Base-by-base conservation (phyloP, 2,113 vertebrate genomes). In the Cepphus grylle region DNA sequence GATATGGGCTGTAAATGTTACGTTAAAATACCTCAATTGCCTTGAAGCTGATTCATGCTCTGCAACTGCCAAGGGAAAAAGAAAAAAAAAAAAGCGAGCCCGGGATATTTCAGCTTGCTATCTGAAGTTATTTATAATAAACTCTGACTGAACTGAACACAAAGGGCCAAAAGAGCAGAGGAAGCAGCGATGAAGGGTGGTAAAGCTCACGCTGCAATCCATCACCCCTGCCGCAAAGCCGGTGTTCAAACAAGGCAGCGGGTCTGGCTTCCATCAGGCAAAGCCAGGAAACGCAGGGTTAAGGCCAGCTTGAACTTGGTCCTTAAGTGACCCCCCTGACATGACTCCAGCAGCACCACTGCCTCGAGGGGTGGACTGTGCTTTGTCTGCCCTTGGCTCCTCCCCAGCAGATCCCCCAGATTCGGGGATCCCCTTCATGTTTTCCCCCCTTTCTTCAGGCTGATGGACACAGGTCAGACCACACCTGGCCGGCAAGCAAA, bases 261-360 rank as follows among this genome's bases (percentile, higher is more conserved):
- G 70, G 38, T 93, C 95, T 95, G 93, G 90, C 53, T 95, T 92
- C 65, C 73, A 84, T 90, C 97, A 88, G 61, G 42, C 40, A 80
- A 27, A 72, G 85, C 83, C 79, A 84, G 78, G 86, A 90, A 93
- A 71, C 0, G 15, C 4, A 19, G 66, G 82, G 81, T 91, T 89
- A 86, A 91, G 45, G 63, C 36, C 16, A 49, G 66, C 55, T 69
- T 86, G 65, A 91, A 61, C 38, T 63, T 14, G 8, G 32, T 79
- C 93, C 90, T 96, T 9, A 80, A 3, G 30, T 69, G 81, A 91
- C 87, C 78, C 52, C 52, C 43, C 15, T 36, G 45, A 17, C 43
- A 45, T 3, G 73, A 29, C 50, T 40, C 63, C 74, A 42, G 73
- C 38, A 49, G 67, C 40, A 38, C 14, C 66, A 42, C 9, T 5